phyloP scores from a whole-genome alignment of 2,888 invertebrate species.

The Apamea crenata region DNA sequence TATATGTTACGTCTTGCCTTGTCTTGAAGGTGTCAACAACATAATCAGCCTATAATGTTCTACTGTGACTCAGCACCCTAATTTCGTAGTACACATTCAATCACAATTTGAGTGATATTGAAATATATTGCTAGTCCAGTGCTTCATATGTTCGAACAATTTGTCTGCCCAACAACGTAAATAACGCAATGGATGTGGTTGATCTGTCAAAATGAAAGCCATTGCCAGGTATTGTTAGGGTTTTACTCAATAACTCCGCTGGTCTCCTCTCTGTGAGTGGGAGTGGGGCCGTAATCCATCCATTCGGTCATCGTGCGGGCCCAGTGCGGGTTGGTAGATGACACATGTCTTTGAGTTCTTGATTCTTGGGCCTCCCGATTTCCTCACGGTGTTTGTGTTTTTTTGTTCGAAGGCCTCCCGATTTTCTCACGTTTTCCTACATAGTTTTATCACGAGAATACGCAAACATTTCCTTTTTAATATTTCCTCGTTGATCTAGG shows the following conservation, averaged over 20 bases:
- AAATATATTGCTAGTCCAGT: background rate
- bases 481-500: background rate
- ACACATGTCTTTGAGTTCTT: background rate
- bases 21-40: background rate
- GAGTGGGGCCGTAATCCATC: too few relatives aligned
- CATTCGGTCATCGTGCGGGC: too few relatives aligned
- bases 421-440: background rate
- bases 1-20: background rate
- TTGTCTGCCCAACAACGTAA: background rate
- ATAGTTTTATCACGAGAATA: background rate
- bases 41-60: background rate
- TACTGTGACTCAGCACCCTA: background rate
- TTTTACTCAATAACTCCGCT: too few relatives aligned
- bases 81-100: background rate
- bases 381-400: background rate
- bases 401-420: background rate
- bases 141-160: background rate
- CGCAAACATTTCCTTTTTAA: slow-evolving; percentile 4
- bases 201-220: background rate
- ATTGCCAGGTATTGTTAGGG: background rate
- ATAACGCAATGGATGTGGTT: background rate
- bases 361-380: background rate
- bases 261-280: too few relatives aligned
- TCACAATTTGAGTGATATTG: background rate
- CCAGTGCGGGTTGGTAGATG: background rate